Evolutionary conservation across 35 echinoderm and acorn worm species (phyloP), one percentile per base, ranked within the genome.

Genomic region (Ophiothrix spiculata): DNA sequence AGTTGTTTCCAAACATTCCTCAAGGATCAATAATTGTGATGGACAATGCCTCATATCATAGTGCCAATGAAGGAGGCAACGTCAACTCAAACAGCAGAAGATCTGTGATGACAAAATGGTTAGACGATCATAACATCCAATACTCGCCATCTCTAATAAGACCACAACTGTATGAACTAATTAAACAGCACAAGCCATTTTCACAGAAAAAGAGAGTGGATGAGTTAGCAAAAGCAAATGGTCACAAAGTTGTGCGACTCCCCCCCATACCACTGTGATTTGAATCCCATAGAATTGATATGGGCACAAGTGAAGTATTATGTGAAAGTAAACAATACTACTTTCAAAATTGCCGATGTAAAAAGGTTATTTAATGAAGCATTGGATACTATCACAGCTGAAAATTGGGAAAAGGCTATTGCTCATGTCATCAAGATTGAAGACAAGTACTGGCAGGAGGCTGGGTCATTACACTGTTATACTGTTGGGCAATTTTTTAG

Each of bases 31-130:
- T 69, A 12, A 69, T 69, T 2, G 60, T n/a, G 42, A 69, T 69
- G 60, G 60, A n/a, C 60, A 69, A 69, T 69, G 60, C 60, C 23
- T 69, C 60, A 10, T 69, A 69, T n/a, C 60, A 69, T 28, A 69
- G 60, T 25, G 19, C 6, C 6, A 49, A 49, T 49, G 42, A 49
- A 49, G 42, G 42, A 49, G 60, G 1, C 60, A 69, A 69, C 29
- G 60, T n/a, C 29, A n/a, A 69, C 60, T 69, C 60, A 49, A 49
- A 49, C 42, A 49, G 42, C 19, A 49, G 19, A 49, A 49, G 19
- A 49, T 6, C 42, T 6, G 42, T 19, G 19, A 49, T 49, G 42
- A 49, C 6, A 19, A 49, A 49, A 49, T 49, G 42, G 42, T 19
- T 49, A 10, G 42, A 49, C 6, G 42, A 49, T 19, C 42, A 49